phyloP scores from a whole-genome alignment of 92 coral and sea anemone species.

The Phenganax marumi region DNA sequence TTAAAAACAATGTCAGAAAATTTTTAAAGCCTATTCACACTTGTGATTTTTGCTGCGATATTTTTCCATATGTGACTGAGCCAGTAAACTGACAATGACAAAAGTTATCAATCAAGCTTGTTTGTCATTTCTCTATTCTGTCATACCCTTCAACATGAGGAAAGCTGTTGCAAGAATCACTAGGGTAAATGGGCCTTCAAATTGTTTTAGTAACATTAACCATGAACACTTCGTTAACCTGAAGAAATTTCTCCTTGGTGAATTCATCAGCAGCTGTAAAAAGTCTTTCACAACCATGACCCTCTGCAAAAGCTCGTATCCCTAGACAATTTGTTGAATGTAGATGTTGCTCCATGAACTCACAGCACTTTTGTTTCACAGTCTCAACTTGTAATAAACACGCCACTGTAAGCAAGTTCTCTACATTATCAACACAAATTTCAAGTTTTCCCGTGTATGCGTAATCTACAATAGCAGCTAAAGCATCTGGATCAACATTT shows the following conservation, averaged over 20 bases:
- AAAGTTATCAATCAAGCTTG: no score
- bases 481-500: slow-evolving; percentile 89
- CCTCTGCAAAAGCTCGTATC: slow-evolving; percentile 94
- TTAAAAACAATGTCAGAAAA: no score
- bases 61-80: no score
- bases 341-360: slow-evolving; percentile 94
- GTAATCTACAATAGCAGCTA: slow-evolving; percentile 75
- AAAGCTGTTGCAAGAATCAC: no score
- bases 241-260: slow-evolving; percentile 90
- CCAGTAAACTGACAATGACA: no score
- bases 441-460: slow-evolving; percentile 89
- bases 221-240: slow-evolving; percentile 45
- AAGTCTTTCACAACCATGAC: slow-evolving; percentile 84
- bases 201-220: no score
- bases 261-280: slow-evolving; percentile 76
- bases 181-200: no score
- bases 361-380: slow-evolving; percentile 86
- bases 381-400: slow-evolving; percentile 91
- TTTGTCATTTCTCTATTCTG: no score
- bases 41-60: no score
- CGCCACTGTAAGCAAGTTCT: slow-evolving; percentile 82
- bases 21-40: no score
- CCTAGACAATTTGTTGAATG: slow-evolving; percentile 94
- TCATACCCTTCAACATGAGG: no score
- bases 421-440: slow-evolving; percentile 94